Evolutionary conservation across 2,797 vertebrate species (phyloP), one percentile per base, ranked within the genome.

Genomic region (Anguilla megastoma): DNA sequence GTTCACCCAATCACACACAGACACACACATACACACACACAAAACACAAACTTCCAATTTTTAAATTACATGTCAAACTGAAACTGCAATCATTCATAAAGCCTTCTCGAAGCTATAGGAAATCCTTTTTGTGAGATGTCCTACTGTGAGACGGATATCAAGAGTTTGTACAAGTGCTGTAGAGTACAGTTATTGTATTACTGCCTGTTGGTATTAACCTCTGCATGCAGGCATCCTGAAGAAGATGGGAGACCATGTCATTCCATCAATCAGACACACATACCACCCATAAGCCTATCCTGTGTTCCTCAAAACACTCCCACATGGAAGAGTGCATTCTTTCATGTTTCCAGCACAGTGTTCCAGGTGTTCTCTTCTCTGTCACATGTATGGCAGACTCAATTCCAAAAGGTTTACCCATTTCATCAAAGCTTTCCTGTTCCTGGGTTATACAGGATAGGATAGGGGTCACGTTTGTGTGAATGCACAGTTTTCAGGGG

Each of bases 331-430:
- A 76, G 71, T 16, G 33, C 27, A 36, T 76, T 76, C 71, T 36
- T 36, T 36, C 12, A 0, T 12, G 41, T 16, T 76, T 76, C 71
- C 71, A 36, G 30, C 3, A 36, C 30, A 3, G 2, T 36, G 71
- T 76, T 76, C 71, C 71, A 76, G 71, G 71, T 76, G 71, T 76
- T 76, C 36, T 76, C 71, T 76, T 76, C 27, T 16, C 3, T 14
- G 33, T 30, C 30, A 76, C 71, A 41, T 76, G 71, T 36, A 36
- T 36, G 33, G 33, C 71, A 76, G 71, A 36, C 71, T 12, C 30
- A 14, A 76, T 30, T 30, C 63, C 63, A 66, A 21, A 66, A n/a
- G 63, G 5, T 27, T 1, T 8, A 27, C 63, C 63, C n/a, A 0
- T 24, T n/a, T 27, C 63, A 69, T 69, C 63, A 69, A 69, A 69